Base-by-base conservation (phyloP, 30 jellyfish, hydroid and myxozoan species). In the Kudoa iwatai region DNA sequence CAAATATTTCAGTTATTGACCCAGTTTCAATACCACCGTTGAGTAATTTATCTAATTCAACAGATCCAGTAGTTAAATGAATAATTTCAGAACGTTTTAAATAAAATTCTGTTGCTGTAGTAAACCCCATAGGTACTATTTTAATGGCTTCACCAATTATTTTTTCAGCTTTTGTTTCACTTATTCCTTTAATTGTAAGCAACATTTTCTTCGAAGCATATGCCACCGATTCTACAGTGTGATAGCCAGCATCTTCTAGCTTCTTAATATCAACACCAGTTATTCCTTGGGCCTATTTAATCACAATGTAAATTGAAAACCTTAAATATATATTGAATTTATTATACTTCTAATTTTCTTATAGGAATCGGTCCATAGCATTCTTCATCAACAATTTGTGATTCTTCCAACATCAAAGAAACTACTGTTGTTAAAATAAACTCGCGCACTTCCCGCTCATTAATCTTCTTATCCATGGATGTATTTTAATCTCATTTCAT, bases 1-100 rank as follows among this genome's bases (percentile, higher is more conserved):
- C 93, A 74, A 74, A 74, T 4, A 74, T 62, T 44, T 74, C 93
- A 3, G 93, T 74, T 0, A 74, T 74, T 6, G 88, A 62, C 25
- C 93, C 93, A 14, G 93, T 74, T 53, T 74, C 93, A 21, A 74
- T 50, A 21, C 93, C 93, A 44, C 93, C 93, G 51, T 74, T 85
- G 13, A 74, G 51, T 14, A 74, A 55, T 39, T 74, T 74, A 32
- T 74, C 93, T 0, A 74, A 62, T 53, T 74, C 93, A 45, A 59
- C 60, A 0, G 93, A 61, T 18, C 93, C 93, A 9, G 87, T 74
- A 24, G 93, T 33, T 9, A 74, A 40, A 32, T 74, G 93, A 33
- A 74, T 65, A 9, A 74, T 55, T 35, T 74, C 93, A 2, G 93
- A 61, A 34, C 93, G 74, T 39, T 74, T 74, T 22, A 59, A 85